These are phyloP conservation scores for Euwallacea similis DNA, from an alignment of 1,140 invertebrate genomes.

Conservation along the genomic window DNA sequence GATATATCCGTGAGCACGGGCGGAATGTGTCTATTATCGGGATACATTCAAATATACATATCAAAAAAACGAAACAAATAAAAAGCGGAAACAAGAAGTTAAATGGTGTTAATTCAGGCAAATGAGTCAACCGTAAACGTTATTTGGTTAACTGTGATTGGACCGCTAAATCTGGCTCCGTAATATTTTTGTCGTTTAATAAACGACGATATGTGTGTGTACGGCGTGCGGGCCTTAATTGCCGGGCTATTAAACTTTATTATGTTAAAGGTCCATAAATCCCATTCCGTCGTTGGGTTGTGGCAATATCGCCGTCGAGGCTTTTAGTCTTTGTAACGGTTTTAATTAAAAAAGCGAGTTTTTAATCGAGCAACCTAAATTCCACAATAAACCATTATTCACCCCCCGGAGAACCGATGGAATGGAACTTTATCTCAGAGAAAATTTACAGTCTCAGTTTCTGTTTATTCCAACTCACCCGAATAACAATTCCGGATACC, in stretches of 20 bases:
- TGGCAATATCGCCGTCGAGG: neutral
- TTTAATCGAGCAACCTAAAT: neutral
- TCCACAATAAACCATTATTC: too few species aligned
- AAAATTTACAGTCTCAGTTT: neutral
- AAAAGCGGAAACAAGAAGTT: too few species aligned
- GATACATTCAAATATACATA: too few species aligned
- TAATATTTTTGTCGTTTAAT: conserved; percentile 26
- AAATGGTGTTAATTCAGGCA: too few species aligned
- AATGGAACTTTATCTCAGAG: too few species aligned
- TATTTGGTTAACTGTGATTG: conserved; percentile 4
- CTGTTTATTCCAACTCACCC: neutral
- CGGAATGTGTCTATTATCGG: too few species aligned
- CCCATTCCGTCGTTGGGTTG: conserved; percentile 19
- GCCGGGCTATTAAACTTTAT: conserved; percentile 17
- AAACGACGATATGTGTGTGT: conserved; percentile 13
- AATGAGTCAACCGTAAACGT: neutral
- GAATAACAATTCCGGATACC: neutral
- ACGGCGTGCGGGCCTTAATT: conserved; percentile 12
- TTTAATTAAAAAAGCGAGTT: conserved; percentile 15
- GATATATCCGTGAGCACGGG: too few species aligned
- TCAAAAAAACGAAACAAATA: too few species aligned
- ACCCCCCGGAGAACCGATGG: too few species aligned
- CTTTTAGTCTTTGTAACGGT: conserved; percentile 11
- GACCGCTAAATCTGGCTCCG: conserved; percentile 4
- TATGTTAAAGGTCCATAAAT: conserved; percentile 18